These are phyloP conservation scores for Eupsilia transversa DNA, from an alignment of 2,888 invertebrate genomes.

Conservation along the genomic window DNA sequence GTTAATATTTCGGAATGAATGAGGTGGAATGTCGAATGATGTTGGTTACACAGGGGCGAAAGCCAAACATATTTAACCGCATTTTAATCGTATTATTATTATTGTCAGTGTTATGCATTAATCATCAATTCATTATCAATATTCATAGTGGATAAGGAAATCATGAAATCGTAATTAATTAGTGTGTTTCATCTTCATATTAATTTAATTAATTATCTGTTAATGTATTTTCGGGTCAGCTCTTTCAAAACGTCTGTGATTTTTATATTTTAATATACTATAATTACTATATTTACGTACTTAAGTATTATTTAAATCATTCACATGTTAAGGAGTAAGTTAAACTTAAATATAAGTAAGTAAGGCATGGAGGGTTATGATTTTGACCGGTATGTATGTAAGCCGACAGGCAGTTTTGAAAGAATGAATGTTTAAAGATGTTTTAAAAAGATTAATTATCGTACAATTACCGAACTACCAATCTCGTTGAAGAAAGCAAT, in stretches of 20 bases:
- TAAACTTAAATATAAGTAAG: conserved; percentile 13
- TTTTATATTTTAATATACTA: not conserved
- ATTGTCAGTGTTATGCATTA: conserved; percentile 37
- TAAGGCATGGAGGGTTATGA: no score
- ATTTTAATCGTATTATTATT: conserved; percentile 29
- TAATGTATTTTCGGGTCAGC: conserved; percentile 45
- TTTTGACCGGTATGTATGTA: no score
- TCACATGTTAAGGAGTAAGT: not conserved
- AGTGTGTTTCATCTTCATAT: not conserved
- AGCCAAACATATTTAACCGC: conserved; percentile 43
- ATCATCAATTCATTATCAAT: conserved; percentile 16
- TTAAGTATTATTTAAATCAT: conserved; percentile 17
- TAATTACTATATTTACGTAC: not conserved
- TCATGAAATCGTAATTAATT: conserved; percentile 30
- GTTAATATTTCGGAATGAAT: conserved; percentile 6
- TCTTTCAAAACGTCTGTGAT: conserved; percentile 29
- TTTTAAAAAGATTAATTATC: not conserved
- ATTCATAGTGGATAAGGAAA: conserved; percentile 30
- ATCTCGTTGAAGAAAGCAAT: conserved; percentile 8
- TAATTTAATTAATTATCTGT: not conserved
- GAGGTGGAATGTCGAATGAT: conserved; percentile 14
- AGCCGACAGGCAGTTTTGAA: conserved; percentile 17
- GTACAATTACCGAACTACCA: conserved; percentile 1
- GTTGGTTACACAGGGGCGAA: conserved; percentile 39
- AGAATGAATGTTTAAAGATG: conserved; percentile 25